Evolutionary conservation across 2,797 vertebrate species (phyloP).

Genomic region (Holocentrus rufus): DNA sequence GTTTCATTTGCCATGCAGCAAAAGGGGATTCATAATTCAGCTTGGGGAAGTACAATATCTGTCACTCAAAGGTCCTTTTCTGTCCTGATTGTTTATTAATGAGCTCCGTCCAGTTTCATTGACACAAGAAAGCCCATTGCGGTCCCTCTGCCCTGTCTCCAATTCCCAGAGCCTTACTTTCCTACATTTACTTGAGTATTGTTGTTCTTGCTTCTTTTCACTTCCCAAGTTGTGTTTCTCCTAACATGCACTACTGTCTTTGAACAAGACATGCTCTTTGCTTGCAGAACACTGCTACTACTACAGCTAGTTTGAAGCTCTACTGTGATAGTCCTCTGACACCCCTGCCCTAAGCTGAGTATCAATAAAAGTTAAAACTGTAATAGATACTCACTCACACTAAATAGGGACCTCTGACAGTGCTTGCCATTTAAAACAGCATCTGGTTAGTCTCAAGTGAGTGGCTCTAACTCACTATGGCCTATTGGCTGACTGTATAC

Average conservation of each 20-base stretch:
- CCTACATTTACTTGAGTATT: slow-evolving; percentile 28
- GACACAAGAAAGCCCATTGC: neutral
- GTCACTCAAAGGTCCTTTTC: slow-evolving; percentile 21
- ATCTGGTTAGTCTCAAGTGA: slow-evolving; percentile 50
- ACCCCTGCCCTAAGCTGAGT: slow-evolving; percentile 44
- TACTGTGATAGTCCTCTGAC: slow-evolving; percentile 39
- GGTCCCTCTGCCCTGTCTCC: neutral
- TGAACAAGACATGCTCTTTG: slow-evolving; percentile 48
- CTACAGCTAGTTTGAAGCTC: slow-evolving; percentile 44
- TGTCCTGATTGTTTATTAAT: slow-evolving; percentile 30
- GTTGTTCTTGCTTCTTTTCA: slow-evolving; percentile 29
- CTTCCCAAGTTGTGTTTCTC: slow-evolving; percentile 29
- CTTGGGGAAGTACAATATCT: slow-evolving; percentile 2
- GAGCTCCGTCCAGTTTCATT: slow-evolving; percentile 13
- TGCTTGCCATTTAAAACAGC: slow-evolving; percentile 21
- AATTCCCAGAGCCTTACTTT: slow-evolving; percentile 14
- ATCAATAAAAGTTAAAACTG: slow-evolving; percentile 40
- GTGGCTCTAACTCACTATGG: slow-evolving; percentile 35
- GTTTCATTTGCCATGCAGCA: neutral
- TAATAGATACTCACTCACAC: no score
- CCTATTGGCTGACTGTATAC: slow-evolving; percentile 37
- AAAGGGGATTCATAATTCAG: slow-evolving; percentile 1
- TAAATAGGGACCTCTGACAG: slow-evolving; percentile 14
- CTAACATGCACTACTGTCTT: slow-evolving; percentile 20
- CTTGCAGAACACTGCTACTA: slow-evolving; percentile 21